Evolutionary conservation across 2,797 vertebrate species (phyloP).

Genomic region (Ptychadena robeensis): DNA sequence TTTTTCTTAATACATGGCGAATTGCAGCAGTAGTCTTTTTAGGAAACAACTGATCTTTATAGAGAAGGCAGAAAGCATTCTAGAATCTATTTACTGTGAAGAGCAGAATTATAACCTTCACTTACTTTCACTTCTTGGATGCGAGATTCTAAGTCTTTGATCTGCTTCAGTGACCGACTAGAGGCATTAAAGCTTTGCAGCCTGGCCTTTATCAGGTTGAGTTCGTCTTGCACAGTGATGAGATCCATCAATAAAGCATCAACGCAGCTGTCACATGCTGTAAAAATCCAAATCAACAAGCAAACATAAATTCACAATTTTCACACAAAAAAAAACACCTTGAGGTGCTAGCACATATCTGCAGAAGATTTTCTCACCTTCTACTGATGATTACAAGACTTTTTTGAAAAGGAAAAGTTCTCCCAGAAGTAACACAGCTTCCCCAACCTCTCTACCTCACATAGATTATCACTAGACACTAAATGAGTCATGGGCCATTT

Average conservation of each 20-base stretch:
- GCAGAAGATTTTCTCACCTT: neutral
- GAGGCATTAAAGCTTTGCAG: constrained; percentile 78
- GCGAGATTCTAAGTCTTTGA: constrained; percentile 82
- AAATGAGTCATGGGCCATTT: too few relatives aligned
- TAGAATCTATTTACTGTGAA: neutral
- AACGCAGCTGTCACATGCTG: constrained; percentile 93
- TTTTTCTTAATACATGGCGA: neutral
- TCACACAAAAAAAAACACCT: neutral
- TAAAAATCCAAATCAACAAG: constrained; percentile 12
- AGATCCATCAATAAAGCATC: constrained; percentile 84
- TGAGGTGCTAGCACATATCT: neutral
- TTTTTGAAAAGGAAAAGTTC: too few relatives aligned
- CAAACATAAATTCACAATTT: neutral
- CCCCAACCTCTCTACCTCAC: too few relatives aligned
- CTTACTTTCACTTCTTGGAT: constrained; percentile 84
- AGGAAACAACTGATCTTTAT: neutral
- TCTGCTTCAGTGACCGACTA: constrained; percentile 73
- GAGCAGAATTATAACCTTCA: neutral
- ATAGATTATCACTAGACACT: too few relatives aligned
- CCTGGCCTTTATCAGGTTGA: constrained; percentile 80
- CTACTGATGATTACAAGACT: neutral
- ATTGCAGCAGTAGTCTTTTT: neutral
- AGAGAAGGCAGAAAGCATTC: neutral
- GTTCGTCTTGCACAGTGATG: constrained; percentile 78
- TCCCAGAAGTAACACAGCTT: too few relatives aligned